Evolutionary conservation across 2,888 invertebrate species (phyloP).

Genomic region (Epicampocera succincta): DNA sequence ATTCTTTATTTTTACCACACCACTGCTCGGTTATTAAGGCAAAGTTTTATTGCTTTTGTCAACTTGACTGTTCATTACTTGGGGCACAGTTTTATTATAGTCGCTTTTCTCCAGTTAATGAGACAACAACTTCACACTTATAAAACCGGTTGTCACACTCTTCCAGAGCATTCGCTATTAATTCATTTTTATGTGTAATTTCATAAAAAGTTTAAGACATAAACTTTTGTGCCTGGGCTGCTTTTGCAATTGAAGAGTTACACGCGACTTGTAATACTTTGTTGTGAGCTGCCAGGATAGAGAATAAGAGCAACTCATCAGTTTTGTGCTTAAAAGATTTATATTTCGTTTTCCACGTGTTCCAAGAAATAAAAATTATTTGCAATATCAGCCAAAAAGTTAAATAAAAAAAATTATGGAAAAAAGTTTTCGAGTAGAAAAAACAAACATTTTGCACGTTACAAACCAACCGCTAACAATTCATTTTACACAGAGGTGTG

Average conservation of each 20-base stretch:
- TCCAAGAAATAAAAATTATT: no score
- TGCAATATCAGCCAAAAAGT: no score
- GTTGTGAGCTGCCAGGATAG: no score
- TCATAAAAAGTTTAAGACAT: constrained; percentile 53
- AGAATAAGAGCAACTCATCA: no score
- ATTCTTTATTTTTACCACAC: background rate
- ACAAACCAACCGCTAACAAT: no score
- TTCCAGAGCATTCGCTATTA: constrained; percentile 36
- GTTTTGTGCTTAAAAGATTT: no score
- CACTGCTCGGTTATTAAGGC: constrained; percentile 19
- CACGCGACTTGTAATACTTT: no score
- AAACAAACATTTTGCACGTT: no score
- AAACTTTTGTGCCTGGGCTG: constrained; percentile 36
- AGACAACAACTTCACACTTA: constrained; percentile 41
- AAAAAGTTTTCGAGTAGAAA: no score
- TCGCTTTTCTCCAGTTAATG: constrained; percentile 48
- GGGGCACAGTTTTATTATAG: constrained; percentile 30
- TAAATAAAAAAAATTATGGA: no score
- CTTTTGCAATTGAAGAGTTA: constrained; percentile 15
- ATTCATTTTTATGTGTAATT: constrained; percentile 37
- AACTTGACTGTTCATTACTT: background rate
- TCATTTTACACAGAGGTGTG: no score
- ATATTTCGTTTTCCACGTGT: no score
- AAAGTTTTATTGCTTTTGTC: constrained; percentile 21
- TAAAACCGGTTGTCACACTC: constrained; percentile 52